Conservation (phyloP, 2,888 invertebrate genomes). For the Microctonus brassicae region DNA sequence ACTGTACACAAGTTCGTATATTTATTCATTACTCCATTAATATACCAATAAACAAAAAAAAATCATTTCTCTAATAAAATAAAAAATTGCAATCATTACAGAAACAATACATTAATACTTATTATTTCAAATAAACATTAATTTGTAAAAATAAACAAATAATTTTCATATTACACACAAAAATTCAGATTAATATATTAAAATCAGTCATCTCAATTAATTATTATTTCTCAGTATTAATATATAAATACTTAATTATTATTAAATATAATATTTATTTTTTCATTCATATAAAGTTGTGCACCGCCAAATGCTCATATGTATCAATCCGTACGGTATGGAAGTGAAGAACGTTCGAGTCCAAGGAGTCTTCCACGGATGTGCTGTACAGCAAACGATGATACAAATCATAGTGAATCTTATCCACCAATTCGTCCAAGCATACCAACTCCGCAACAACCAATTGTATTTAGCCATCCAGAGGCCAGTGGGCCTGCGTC, state of each 20-base stretch:
- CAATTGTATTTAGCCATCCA: conserved; percentile 70
- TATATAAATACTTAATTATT: neutral
- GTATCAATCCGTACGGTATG: conserved; percentile 51
- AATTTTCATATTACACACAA: no score
- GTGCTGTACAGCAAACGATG: conserved; percentile 53
- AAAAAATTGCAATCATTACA: no score
- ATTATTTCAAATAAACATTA: no score
- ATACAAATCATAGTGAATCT: conserved; percentile 48
- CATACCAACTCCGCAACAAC: conserved; percentile 66
- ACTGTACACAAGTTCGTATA: conserved; percentile 53
- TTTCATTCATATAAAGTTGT: conserved; percentile 43
- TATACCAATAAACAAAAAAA: no score
- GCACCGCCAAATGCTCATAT: conserved; percentile 54
- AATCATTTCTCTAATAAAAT: no score
- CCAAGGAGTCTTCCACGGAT: conserved; percentile 50
- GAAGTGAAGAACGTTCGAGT: conserved; percentile 51
- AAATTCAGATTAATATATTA: no score
- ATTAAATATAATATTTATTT: neutral
- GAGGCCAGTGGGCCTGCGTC: conserved; percentile 63
- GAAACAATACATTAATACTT: no score
- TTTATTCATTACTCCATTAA: neutral
- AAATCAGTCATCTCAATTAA: no score
- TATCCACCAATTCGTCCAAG: conserved; percentile 49
- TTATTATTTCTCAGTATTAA: no score
- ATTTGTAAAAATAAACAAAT: no score